phyloP scores from a whole-genome alignment of 2,113 vertebrate species.

The Pelmatolapia mariae region DNA sequence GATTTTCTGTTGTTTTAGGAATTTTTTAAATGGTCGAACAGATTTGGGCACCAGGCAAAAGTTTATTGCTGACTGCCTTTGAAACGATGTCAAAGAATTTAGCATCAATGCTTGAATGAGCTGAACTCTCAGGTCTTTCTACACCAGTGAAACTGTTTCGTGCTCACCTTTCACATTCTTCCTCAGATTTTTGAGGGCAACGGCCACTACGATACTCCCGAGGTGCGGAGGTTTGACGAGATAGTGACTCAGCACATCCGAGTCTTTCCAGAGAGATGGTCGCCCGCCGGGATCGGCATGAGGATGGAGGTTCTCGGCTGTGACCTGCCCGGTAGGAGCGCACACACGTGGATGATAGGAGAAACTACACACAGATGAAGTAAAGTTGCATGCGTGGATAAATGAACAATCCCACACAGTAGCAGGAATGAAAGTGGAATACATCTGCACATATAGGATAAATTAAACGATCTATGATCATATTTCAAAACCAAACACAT shows the following conservation, averaged over 20 bases:
- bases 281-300: slow-evolving; percentile 94
- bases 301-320: slow-evolving; percentile 95
- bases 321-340: slow-evolving; percentile 86
- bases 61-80: not conserved
- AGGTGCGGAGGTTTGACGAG: slow-evolving; percentile 91
- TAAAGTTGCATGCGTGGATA: not conserved
- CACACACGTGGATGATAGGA: not conserved
- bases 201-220: slow-evolving; percentile 92
- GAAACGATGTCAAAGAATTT: not conserved
- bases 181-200: slow-evolving; percentile 93
- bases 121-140: not conserved
- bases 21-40: rapidly evolving
- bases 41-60: not conserved
- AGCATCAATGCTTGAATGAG: not conserved
- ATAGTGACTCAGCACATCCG: slow-evolving; percentile 85
- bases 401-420: not conserved
- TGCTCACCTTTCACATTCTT: not conserved
- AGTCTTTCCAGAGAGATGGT: slow-evolving; percentile 94
- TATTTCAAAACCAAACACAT: not conserved
- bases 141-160: not conserved
- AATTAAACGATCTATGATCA: not conserved
- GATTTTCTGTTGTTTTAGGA: not conserved
- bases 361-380: not conserved
- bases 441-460: not conserved
- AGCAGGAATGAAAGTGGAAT: not conserved